Evolutionary conservation across 2,113 vertebrate species (phyloP), one percentile per base, ranked within the genome.

Genomic region (Pampusana beccarii): DNA sequence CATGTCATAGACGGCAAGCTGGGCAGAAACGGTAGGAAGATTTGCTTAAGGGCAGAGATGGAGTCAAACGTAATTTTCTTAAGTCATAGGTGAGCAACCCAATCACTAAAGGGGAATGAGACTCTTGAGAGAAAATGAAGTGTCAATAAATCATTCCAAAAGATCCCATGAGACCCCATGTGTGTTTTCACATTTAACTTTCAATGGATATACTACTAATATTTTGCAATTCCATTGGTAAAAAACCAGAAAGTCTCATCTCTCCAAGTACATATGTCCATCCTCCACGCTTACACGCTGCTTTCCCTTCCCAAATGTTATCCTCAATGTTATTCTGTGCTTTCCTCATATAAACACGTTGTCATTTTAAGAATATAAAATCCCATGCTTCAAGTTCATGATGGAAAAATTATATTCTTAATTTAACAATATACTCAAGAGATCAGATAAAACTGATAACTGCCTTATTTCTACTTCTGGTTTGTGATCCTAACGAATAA

Each of bases 231-330:
- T 67, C 40, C 18, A 33, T 19, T 48, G 48, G 16, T 61, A 80
- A 73, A 25, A 53, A 73, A 26, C 4, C 21, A 26, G 53, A 29
- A 73, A n/a, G 23, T 26, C 34, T 33, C 15, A 26, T 67, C n/a
- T 56, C 46, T 46, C 61, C 25, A 56, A 72, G 14, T 2, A 15
- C 16, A 2, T 24, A 5, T 12, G 38, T 54, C 28, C 44, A 25
- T 46, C 33, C 33, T 60, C 18, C 46, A 38, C 0, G 0, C 51
- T 67, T 28, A 46, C 0, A 5, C 1, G 1, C 46, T 6, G 1
- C 34, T 57, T 57, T 36, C 34, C 31, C 31, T 64, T 71, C 57
- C 50, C 11, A 15, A 40, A n/a, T 20, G 29, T 8, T 9, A 54
- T 33, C 38, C 21, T 72, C 53, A 24, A 1, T 19, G 64, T 65